Evolutionary conservation across 1,140 invertebrate species (phyloP).

Genomic region (Zaprionus tsacasi): DNA sequence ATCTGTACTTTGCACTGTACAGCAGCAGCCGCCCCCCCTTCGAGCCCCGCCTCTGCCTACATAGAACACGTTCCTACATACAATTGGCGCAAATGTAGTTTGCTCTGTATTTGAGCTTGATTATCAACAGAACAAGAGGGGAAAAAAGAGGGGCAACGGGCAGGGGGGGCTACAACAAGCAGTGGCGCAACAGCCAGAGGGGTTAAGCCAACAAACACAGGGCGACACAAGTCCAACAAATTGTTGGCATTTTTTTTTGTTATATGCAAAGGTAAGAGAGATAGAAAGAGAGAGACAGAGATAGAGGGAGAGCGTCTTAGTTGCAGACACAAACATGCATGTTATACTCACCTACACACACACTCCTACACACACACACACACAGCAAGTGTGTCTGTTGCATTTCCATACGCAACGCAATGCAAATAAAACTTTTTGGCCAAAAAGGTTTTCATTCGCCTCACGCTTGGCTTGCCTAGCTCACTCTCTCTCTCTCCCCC

Average conservation of each 20-base stretch:
- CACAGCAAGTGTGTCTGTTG: conserved; percentile 5
- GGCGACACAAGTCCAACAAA: conserved; percentile 53
- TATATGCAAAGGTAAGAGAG: conserved; percentile 64
- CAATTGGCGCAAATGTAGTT: conserved; percentile 51
- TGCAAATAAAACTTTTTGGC: conserved; percentile 44
- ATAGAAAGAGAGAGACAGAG: background rate
- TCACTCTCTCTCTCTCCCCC: background rate
- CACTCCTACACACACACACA: conserved; percentile 14
- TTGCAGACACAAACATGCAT: conserved; percentile 35
- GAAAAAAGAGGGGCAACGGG: background rate
- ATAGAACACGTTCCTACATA: conserved; percentile 50
- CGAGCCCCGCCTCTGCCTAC: background rate
- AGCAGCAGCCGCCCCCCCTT: conserved; percentile 8
- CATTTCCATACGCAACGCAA: conserved; percentile 34
- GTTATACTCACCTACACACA: conserved; percentile 10
- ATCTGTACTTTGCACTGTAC: conserved; percentile 68
- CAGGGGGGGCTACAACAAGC: background rate
- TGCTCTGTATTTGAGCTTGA: conserved; percentile 58
- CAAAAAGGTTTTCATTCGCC: conserved; percentile 13
- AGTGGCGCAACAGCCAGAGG: background rate
- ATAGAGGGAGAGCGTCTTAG: conserved; percentile 36
- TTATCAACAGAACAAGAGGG: conserved; percentile 53
- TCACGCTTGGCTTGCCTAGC: background rate
- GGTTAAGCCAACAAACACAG: background rate
- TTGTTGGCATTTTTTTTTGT: conserved; percentile 56